These are phyloP conservation scores for Scaptomyza flava DNA, from an alignment of 2,888 invertebrate species.

Conservation along the genomic window DNA sequence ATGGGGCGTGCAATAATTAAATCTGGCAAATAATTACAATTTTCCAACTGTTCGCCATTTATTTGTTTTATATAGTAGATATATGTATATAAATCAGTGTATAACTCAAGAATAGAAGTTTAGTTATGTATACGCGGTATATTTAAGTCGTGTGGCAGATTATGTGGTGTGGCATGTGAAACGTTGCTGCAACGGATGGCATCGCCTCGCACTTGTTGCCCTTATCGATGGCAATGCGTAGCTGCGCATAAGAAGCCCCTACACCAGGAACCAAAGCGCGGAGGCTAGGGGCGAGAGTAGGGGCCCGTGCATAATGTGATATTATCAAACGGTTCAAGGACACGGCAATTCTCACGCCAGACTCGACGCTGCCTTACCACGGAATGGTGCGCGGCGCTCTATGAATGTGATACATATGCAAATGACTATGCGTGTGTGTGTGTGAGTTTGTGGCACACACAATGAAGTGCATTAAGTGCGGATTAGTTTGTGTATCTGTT, in stretches of 20 bases:
- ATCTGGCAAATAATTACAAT: too few species aligned
- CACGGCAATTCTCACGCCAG: conserved; percentile 68
- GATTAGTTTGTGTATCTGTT: conserved; percentile 53
- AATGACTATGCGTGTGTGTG: conserved; percentile 15
- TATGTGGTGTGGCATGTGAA: not conserved
- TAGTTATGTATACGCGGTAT: conserved; percentile 11
- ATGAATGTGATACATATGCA: conserved; percentile 47
- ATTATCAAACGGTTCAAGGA: conserved; percentile 65
- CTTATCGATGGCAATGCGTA: conserved; percentile 47
- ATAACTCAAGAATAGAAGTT: too few species aligned
- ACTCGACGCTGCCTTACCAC: not conserved
- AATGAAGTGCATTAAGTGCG: conserved; percentile 46
- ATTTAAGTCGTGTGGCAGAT: not conserved
- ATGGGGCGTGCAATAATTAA: too few species aligned
- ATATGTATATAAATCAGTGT: too few species aligned
- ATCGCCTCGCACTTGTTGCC: conserved; percentile 40
- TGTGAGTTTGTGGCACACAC: conserved; percentile 21
- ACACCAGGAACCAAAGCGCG: conserved; percentile 4
- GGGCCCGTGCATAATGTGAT: conserved; percentile 56
- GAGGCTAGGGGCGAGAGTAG: conserved; percentile 11
- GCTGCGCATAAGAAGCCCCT: conserved; percentile 57
- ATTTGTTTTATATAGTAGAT: too few species aligned
- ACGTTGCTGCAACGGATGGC: conserved; percentile 2
- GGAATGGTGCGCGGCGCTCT: not conserved
- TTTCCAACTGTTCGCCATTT: too few species aligned